phyloP scores from a whole-genome alignment of 2,888 invertebrate species.

The Drosophila pegasa region DNA sequence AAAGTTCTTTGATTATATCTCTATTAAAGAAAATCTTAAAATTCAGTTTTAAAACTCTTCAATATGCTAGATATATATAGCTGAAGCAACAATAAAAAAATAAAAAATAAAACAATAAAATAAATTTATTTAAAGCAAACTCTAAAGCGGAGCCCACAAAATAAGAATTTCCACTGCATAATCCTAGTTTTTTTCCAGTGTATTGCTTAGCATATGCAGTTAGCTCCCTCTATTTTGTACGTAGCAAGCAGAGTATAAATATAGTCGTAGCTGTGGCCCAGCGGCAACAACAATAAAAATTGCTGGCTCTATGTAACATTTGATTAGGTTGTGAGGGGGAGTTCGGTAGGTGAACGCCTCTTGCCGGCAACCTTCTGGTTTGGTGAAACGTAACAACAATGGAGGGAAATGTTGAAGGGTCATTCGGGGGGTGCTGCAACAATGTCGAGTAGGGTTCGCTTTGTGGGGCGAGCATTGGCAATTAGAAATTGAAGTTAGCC shows the following conservation, averaged over 20 bases:
- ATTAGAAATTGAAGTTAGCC: conserved; percentile 73
- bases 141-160: neutral
- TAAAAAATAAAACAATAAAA: too few species aligned
- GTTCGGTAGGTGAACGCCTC: conserved; percentile 16
- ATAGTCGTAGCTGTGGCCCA: conserved; percentile 54
- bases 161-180: too few species aligned
- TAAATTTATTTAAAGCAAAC: neutral
- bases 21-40: too few species aligned
- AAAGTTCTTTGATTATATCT: too few species aligned
- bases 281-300: conserved; percentile 75
- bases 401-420: conserved; percentile 15
- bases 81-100: too few species aligned
- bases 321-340: conserved; percentile 68
- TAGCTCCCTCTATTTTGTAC: conserved; percentile 1
- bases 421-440: conserved; percentile 6
- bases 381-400: conserved; percentile 28
- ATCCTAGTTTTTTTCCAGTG: conserved; percentile 22
- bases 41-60: too few species aligned
- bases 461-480: conserved; percentile 54
- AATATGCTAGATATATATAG: too few species aligned
- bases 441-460: conserved; percentile 42
- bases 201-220: conserved; percentile 19
- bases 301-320: conserved; percentile 71
- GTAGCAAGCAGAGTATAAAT: conserved; percentile 41
- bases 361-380: conserved; percentile 16